Base-by-base conservation (phyloP, 2,113 vertebrate genomes). In the Raja brachyura region DNA sequence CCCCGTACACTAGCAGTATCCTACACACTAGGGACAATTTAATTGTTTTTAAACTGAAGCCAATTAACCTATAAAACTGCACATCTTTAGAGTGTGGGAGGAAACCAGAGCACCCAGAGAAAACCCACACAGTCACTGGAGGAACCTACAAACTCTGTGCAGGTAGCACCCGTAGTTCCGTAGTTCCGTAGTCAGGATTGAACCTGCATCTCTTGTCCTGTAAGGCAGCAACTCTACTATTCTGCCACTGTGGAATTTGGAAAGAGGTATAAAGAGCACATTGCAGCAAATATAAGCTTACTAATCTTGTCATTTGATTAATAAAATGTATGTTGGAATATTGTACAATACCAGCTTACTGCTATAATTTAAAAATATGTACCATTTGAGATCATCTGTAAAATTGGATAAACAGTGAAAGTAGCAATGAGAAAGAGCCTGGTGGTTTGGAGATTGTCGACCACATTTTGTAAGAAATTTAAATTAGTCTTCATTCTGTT, bases 401-500 rank as follows among this genome's bases (percentile, higher is more conserved):
- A 63, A n/a, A 18, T 3, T 63, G 59, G 54, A 86, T 28, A 61
- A 61, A 0, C 81, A 63, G 28, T 33, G 28, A 8, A 63, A 88
- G 13, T 31, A 31, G 11, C 28, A 63, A 61, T 63, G n/a, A 63
- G 16, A 81, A 66, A 33, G 8, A 83, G 22, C 48, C 6, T 48
- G 48, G 78, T 56, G 18, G 39, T 54, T 22, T 90, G n/a, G 2
- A 33, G n/a, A 22, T 90, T 66, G 33, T 10, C 20, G 59, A 28
- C 88, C 90, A 92, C 66, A 28, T 25, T 73, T 90, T 70, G 16
- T 48, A 39, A 63, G 18, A 18, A 68, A 33, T 39, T 3, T 0
- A 70, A 22, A 22, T 90, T 90, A 90, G 31, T 39, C 63, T 70
- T 90, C 88, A 48, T 90, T 68, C 88, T 90, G 20, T 39, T 90